Evolutionary conservation across 2,888 invertebrate species (phyloP).

Genomic region (Amphipoea lucens): DNA sequence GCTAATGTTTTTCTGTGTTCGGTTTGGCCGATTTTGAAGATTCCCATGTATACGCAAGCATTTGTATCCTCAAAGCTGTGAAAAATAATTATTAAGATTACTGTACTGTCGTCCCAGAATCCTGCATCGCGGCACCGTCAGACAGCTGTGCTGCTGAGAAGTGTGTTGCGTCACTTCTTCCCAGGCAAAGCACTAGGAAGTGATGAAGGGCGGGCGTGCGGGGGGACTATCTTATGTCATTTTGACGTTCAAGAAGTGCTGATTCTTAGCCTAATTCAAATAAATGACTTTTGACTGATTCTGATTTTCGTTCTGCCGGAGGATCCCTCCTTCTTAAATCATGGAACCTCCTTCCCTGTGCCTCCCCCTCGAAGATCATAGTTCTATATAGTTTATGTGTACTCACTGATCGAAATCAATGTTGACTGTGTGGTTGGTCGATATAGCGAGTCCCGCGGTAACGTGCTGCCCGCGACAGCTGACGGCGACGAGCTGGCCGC

Average conservation of each 20-base stretch:
- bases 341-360: neutral
- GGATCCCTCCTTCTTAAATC: neutral
- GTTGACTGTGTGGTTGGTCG: neutral
- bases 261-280: neutral
- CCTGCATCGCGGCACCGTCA: neutral
- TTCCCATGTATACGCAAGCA: constrained; percentile 38
- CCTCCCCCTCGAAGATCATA: neutral
- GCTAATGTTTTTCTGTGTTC: constrained; percentile 20
- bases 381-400: neutral
- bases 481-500: neutral
- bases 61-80: constrained; percentile 32
- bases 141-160: neutral
- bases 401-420: constrained; percentile 31
- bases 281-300: neutral
- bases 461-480: constrained; percentile 9
- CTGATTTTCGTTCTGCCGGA: too few species aligned
- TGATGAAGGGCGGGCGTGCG: neutral
- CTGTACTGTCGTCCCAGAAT: neutral
- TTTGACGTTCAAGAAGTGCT: neutral
- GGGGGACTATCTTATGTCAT: too few species aligned
- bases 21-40: constrained; percentile 5
- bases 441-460: neutral
- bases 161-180: neutral
- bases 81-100: neutral
- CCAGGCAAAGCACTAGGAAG: neutral